Evolutionary conservation across 2,888 invertebrate species (phyloP).

Genomic region (Homarus gammarus): DNA sequence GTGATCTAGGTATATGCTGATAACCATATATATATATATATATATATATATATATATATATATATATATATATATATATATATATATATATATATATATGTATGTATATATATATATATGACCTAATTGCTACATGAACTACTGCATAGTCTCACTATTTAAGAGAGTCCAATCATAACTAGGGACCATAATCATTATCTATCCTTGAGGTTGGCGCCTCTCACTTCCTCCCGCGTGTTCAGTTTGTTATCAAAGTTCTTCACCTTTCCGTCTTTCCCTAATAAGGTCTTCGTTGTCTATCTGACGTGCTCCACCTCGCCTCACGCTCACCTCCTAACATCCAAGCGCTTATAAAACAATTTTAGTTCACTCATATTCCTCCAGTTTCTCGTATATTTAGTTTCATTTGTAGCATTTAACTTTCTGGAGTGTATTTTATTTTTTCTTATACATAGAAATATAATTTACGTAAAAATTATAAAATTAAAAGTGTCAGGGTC

Average conservation of each 20-base stretch:
- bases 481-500: neutral
- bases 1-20: neutral
- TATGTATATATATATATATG: conserved; percentile 22
- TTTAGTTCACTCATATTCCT: neutral
- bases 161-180: neutral
- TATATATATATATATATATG: conserved; percentile 37
- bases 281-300: conserved; percentile 62
- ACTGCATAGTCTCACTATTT: neutral
- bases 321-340: neutral
- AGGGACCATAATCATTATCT: neutral
- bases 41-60: conserved; percentile 45
- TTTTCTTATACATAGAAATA: no score
- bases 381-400: neutral
- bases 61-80: conserved; percentile 51
- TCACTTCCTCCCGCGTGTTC: conserved; percentile 9
- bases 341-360: neutral
- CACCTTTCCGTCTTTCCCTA: conserved; percentile 66
- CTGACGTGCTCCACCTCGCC: conserved; percentile 17
- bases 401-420: no score
- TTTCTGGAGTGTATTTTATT: no score
- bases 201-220: conserved; percentile 8
- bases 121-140: neutral
- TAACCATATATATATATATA: conserved; percentile 37
- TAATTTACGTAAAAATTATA: no score
- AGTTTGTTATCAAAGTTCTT: conserved; percentile 61